Conservation (phyloP, 2,888 invertebrate genomes). For the Horisme vitalbata region DNA sequence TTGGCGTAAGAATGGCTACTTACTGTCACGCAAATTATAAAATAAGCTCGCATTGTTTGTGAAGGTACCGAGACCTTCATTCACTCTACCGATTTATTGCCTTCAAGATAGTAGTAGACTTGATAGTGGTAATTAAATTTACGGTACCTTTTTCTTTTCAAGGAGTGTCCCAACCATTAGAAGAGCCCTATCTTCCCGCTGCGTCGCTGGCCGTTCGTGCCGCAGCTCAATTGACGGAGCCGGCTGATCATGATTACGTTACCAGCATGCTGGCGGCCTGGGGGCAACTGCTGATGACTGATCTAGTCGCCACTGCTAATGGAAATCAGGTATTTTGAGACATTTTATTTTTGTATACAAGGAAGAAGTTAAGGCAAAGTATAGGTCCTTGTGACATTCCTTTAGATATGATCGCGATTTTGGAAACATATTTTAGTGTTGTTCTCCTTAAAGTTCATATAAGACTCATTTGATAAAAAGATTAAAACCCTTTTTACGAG, state of each 20-base stretch:
- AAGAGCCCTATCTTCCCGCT: constrained; percentile 84
- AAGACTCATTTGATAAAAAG: too few relatives aligned
- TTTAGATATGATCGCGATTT: background rate
- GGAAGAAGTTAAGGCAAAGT: constrained; percentile 2
- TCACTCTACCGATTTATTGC: background rate
- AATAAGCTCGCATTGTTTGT: constrained; percentile 8
- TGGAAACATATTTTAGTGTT: background rate
- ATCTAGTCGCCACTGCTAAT: constrained; percentile 87
- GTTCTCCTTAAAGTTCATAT: too few relatives aligned
- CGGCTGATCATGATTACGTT: constrained; percentile 87
- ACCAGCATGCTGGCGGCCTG: constrained; percentile 91
- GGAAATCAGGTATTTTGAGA: constrained; percentile 63
- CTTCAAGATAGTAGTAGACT: too few relatives aligned
- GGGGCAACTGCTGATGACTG: constrained; percentile 89
- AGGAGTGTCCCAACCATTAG: constrained; percentile 69
- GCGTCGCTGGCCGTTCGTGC: constrained; percentile 82
- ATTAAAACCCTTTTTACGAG: too few relatives aligned
- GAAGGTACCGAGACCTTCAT: constrained; percentile 10
- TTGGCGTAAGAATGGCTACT: background rate
- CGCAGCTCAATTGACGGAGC: constrained; percentile 80
- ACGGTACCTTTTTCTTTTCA: constrained; percentile 16
- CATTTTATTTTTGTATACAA: constrained; percentile 1
- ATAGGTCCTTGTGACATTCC: constrained; percentile 3
- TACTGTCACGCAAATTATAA: background rate
- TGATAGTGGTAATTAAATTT: too few relatives aligned